Evolutionary conservation across 2,888 invertebrate genomes (phyloP).

Genomic region (Ceriagrion tenellum): DNA sequence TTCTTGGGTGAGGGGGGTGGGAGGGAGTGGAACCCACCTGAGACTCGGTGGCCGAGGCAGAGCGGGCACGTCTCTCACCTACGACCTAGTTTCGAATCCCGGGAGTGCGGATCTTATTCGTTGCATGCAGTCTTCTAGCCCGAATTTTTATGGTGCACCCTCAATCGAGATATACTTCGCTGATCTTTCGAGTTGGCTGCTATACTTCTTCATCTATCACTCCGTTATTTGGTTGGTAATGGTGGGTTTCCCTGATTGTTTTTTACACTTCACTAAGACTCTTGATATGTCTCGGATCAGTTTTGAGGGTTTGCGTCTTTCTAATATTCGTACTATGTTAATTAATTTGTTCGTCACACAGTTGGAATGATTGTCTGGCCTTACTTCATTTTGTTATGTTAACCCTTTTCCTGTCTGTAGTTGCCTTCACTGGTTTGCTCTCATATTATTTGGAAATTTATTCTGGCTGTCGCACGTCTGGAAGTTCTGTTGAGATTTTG

Average conservation of each 20-base stretch:
- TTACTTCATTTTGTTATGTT: too few relatives aligned
- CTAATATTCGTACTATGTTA: neutral
- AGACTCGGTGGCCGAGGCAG: neutral
- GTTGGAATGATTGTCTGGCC: too few relatives aligned
- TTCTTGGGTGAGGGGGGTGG: neutral
- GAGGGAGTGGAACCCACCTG: neutral
- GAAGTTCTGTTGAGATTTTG: too few relatives aligned
- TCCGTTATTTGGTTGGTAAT: neutral
- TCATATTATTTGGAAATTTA: too few relatives aligned
- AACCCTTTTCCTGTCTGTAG: too few relatives aligned
- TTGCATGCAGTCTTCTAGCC: neutral
- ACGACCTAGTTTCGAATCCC: neutral
- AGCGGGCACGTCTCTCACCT: neutral
- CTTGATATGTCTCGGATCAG: neutral
- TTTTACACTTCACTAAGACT: neutral
- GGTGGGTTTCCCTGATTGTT: neutral
- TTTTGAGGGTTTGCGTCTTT: neutral
- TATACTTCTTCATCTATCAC: too few relatives aligned
- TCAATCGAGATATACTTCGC: neutral
- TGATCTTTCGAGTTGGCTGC: neutral
- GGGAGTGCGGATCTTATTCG: neutral
- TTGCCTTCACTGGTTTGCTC: too few relatives aligned
- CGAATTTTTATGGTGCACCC: neutral
- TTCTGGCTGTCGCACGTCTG: too few relatives aligned
- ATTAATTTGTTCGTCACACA: neutral